phyloP scores from a whole-genome alignment of 2,113 vertebrate species.

The Sakesphorus luctuosus region DNA sequence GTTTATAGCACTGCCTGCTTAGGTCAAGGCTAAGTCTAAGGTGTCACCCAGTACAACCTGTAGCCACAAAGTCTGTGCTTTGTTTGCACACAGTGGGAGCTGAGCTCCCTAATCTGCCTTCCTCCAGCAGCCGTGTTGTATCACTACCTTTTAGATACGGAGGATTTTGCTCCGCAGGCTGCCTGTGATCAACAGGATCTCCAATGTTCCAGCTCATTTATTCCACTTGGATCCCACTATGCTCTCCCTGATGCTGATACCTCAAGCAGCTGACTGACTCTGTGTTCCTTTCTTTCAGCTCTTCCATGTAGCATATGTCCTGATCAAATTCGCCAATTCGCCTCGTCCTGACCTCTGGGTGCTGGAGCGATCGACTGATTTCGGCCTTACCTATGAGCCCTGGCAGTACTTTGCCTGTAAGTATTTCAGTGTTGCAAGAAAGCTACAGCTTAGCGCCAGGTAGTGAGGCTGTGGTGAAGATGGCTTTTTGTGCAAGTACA shows the following conservation, averaged over 20 bases:
- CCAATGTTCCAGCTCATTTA: not conserved
- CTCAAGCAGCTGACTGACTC: not conserved
- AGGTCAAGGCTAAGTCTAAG: not conserved
- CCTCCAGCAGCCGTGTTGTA: not conserved
- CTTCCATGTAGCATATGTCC: slow-evolving; percentile 95
- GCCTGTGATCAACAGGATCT: not conserved
- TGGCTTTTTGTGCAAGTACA: not conserved
- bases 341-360: slow-evolving; percentile 98
- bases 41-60: not conserved
- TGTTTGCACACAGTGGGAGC: slow-evolving; percentile 11
- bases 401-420: slow-evolving; percentile 99
- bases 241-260: not conserved
- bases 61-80: slow-evolving; percentile 26
- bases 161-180: not conserved
- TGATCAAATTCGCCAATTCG: slow-evolving; percentile 98
- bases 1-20: not conserved
- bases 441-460: not conserved
- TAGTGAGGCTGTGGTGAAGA: not conserved
- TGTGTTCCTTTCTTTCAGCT: slow-evolving; percentile 79
- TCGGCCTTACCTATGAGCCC: slow-evolving; percentile 88
- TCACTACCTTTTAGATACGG: not conserved
- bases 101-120: slow-evolving; percentile 6
- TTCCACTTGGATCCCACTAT: not conserved
- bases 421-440: slow-evolving; percentile 49
- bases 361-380: slow-evolving; percentile 90